phyloP scores from a whole-genome alignment of 2,113 vertebrate genomes.

The Amazona vittata region DNA sequence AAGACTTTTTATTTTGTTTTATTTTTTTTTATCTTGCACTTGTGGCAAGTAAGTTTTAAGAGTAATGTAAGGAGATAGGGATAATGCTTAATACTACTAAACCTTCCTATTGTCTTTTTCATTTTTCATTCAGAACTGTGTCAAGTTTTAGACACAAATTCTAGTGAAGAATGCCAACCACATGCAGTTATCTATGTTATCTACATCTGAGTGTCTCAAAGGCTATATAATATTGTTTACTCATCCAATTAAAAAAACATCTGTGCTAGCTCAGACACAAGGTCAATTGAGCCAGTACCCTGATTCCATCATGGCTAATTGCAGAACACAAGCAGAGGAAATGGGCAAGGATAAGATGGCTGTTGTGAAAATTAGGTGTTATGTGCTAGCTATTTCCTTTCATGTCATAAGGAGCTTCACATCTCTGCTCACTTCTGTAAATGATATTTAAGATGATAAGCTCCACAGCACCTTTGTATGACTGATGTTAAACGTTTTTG shows the following conservation, averaged over 20 bases:
- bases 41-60: neutral
- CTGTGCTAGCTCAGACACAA: neutral
- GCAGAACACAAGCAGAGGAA: neutral
- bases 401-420: neutral
- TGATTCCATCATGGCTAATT: neutral
- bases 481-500: neutral
- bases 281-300: neutral
- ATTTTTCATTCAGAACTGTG: neutral
- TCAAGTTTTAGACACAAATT: neutral
- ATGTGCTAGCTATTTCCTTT: neutral
- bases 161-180: neutral
- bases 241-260: neutral
- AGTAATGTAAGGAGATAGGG: neutral
- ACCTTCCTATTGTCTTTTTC: neutral
- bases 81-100: neutral
- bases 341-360: accelerated
- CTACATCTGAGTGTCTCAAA: neutral
- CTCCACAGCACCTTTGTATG: neutral
- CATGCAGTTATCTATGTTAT: neutral
- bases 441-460: neutral
- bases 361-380: neutral
- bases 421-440: neutral
- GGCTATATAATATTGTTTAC: neutral
- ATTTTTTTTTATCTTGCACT: neutral
- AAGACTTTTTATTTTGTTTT: neutral